These are phyloP conservation scores for Drosophila ezoana DNA, from an alignment of 2,888 invertebrate genomes.

Conservation along the genomic window DNA sequence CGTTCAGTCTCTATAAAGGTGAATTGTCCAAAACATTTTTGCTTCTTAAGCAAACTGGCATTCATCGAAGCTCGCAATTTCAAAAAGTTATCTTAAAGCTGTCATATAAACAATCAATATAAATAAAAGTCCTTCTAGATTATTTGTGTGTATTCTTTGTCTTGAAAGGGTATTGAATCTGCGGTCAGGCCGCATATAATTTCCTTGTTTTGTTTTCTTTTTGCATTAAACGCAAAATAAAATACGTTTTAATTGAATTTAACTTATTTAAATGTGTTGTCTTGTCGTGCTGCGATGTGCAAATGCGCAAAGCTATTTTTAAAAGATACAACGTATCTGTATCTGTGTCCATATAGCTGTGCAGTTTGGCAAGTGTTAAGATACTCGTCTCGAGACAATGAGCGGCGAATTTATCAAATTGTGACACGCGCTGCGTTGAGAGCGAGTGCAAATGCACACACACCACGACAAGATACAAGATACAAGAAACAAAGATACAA, in stretches of 20 bases:
- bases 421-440: constrained; percentile 61
- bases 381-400: constrained; percentile 54
- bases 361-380: constrained; percentile 61
- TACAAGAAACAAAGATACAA: constrained; percentile 8
- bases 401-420: constrained; percentile 71
- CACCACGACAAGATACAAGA: constrained; percentile 16
- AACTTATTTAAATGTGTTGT: constrained; percentile 45
- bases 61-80: too few species aligned
- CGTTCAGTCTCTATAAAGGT: too few species aligned
- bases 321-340: constrained; percentile 33
- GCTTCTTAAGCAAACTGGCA: neutral
- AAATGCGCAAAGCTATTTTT: constrained; percentile 70
- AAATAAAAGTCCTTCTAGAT: neutral
- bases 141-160: neutral
- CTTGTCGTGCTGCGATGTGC: constrained; percentile 32
- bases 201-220: constrained; percentile 42
- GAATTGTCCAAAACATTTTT: too few species aligned
- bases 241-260: constrained; percentile 74
- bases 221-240: constrained; percentile 64
- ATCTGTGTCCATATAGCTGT: constrained; percentile 23
- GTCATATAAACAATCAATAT: too few species aligned
- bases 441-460: constrained; percentile 1
- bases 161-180: constrained; percentile 1
- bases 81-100: too few species aligned
- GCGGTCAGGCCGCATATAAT: neutral